A percentile compares a stretch with the other conserved stretches of the same genome.
Conservation (phyloP, 1,140 invertebrate species). For the Aphelinus atriplicis region DNA sequence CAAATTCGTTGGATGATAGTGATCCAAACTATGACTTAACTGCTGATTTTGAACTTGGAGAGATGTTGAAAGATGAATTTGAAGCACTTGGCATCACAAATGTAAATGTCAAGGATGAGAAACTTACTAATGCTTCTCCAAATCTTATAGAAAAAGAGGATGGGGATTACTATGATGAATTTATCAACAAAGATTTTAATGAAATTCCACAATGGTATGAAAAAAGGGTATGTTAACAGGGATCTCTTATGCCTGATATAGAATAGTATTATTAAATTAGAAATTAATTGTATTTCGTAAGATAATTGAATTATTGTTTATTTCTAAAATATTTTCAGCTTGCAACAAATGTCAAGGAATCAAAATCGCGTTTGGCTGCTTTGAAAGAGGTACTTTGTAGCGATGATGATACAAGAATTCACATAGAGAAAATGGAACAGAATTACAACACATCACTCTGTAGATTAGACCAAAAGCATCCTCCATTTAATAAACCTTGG, state of each 20-base stretch:
- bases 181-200: conserved; percentile 10
- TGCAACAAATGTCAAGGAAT: conserved; percentile 23
- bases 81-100: no score
- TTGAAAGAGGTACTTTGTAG: conserved; percentile 22
- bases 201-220: conserved; percentile 19
- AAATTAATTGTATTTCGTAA: no score
- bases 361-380: conserved; percentile 9
- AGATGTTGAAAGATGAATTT: background rate
- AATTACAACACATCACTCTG: conserved; percentile 35
- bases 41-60: conserved; percentile 16
- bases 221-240: conserved; percentile 22
- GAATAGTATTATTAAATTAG: background rate
- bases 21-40: conserved; percentile 7
- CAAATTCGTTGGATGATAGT: no score
- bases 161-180: conserved; percentile 23
- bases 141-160: background rate
- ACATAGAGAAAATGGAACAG: conserved; percentile 14
- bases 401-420: background rate
- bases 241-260: background rate
- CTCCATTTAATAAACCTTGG: conserved; percentile 25
- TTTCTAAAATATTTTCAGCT: conserved; percentile 16
- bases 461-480: conserved; percentile 30
- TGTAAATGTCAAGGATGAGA: background rate
- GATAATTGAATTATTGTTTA: background rate
- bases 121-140: conserved; percentile 9